Conservation (phyloP, 2,113 vertebrate species). For the Meles meles region DNA sequence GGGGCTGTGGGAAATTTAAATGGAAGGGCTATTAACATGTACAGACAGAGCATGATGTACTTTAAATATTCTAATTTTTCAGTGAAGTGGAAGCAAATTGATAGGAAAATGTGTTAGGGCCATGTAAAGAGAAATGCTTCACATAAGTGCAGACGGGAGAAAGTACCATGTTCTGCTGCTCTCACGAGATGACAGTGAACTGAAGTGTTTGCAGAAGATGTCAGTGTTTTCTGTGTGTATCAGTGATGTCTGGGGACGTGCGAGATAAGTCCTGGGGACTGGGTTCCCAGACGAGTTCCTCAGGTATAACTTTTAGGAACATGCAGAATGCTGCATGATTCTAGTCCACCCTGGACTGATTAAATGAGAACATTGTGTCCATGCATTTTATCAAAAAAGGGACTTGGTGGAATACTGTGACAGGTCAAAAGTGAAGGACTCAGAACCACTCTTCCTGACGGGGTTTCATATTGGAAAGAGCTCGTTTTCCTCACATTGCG, state of each 20-base stretch:
- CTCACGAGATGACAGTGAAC: accelerated
- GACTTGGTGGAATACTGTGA: too few relatives aligned
- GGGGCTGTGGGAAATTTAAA: background rate
- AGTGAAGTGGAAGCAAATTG: background rate
- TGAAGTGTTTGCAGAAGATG: background rate
- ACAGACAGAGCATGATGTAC: background rate
- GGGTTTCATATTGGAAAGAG: background rate
- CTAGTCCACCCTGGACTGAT: too few relatives aligned
- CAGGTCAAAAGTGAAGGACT: background rate
- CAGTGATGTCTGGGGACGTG: background rate
- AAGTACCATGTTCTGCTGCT: background rate
- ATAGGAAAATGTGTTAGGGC: background rate
- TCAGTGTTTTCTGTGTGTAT: accelerated
- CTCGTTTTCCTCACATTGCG: background rate
- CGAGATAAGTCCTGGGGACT: too few relatives aligned
- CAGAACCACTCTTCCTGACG: accelerated
- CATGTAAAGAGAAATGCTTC: background rate
- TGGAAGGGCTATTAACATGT: background rate
- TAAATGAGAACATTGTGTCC: accelerated
- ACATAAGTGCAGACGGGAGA: accelerated
- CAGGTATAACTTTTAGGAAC: background rate
- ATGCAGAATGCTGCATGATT: accelerated
- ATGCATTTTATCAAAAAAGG: accelerated
- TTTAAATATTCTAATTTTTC: background rate
- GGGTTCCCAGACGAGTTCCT: background rate